Evolutionary conservation across 92 coral and sea anemone species (phyloP).

Genomic region (Phenganax subtilis): DNA sequence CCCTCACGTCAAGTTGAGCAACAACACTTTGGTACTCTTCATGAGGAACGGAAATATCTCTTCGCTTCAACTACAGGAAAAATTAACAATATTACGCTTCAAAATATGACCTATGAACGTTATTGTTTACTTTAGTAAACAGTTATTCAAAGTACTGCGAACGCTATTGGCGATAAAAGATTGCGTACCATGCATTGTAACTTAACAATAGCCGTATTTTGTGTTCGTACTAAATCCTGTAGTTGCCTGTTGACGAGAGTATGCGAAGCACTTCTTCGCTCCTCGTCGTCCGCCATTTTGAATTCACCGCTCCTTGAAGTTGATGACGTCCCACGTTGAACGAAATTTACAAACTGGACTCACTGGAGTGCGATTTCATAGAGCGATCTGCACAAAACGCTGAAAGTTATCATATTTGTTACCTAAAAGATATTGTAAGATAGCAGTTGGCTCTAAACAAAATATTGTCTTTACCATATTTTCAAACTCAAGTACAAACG

Average conservation of each 20-base stretch:
- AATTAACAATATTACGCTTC: neutral
- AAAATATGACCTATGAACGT: neutral
- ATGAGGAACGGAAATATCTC: slow-evolving; percentile 25
- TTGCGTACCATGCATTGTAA: slow-evolving; percentile 68
- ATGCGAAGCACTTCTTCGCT: slow-evolving; percentile 56
- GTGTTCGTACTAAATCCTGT: slow-evolving; percentile 82
- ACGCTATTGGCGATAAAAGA: neutral
- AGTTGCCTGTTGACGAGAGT: slow-evolving; percentile 80
- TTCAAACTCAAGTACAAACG: too few relatives aligned
- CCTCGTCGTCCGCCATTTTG: slow-evolving; percentile 63
- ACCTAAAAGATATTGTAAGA: too few relatives aligned
- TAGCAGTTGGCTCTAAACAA: too few relatives aligned
- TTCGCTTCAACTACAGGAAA: slow-evolving; percentile 16
- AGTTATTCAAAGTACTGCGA: neutral
- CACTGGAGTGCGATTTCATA: neutral
- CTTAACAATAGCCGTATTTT: slow-evolving; percentile 63
- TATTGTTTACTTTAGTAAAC: neutral
- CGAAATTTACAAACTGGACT: neutral
- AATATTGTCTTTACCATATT: too few relatives aligned
- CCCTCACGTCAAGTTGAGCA: slow-evolving; percentile 26
- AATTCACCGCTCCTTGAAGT: neutral
- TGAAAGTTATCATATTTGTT: too few relatives aligned
- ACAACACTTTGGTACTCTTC: slow-evolving; percentile 31
- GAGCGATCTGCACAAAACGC: too few relatives aligned
- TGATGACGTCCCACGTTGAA: neutral